Base-by-base conservation (phyloP, 2,113 vertebrate genomes). In the Eptesicus fuscus region DNA sequence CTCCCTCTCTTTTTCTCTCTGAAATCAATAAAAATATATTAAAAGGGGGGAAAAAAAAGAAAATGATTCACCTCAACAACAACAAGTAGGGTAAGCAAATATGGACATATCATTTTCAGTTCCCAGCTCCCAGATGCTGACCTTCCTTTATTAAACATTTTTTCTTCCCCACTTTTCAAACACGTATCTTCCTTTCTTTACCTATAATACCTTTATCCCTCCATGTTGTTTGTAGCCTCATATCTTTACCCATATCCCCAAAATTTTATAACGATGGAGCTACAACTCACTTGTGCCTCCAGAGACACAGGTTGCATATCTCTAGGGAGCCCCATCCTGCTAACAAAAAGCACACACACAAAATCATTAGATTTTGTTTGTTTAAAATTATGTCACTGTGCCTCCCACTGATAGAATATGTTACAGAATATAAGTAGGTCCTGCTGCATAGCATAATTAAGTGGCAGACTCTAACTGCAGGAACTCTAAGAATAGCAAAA, bases 311-410 rank as follows among this genome's bases (percentile, higher is more conserved):
- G 9, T 67, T 84, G 83, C 47, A 16, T 63, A 70, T 56, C 67
- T 92, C 53, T 35, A 74, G 88, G 83, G 63, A 95, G 69, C 2
- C 28, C 51, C 42, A 6, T 94, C 78, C 53, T 70, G 67, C 70
- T 93, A 84, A 96, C 71, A 73, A 56, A 94, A 91, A 67, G 4
- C 10, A 30, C 59, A 30, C 11, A 28, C 59, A 44, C 40, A 96
- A 93, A 96, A 96, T 95, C 42, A 79, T 83, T 89, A 94, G 56
- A 83, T 83, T 94, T 61, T 95, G 84, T 85, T 96, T 96, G n/a
- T 87, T 95, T 22, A 1, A 73, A 95, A 92, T 88, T 61, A 74
- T 69, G 44, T 71, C 91, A 7, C 67, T 73, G 47, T 76, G 77
- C 17, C 18, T 89, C 83, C 90, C 65, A 37, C 69, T 93, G 76